Evolutionary conservation across 1,140 invertebrate genomes (phyloP).

Genomic region (Leptonema lineaticorne): DNA sequence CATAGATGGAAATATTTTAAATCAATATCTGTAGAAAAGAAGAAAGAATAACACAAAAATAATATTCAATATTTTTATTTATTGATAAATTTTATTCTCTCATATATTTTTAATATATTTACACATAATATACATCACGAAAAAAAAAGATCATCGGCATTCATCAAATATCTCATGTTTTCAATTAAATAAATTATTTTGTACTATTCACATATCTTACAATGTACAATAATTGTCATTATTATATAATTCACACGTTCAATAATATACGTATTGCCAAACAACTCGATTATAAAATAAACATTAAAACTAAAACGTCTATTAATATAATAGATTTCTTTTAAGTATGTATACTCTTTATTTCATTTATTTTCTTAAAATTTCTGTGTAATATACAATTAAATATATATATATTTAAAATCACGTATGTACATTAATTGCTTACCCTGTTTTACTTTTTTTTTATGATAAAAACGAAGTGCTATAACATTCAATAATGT

Average conservation of each 20-base stretch:
- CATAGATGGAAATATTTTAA: too few species aligned
- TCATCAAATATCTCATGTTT: too few species aligned
- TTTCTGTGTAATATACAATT: not conserved
- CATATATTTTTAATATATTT: conserved; percentile 10
- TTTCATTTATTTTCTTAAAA: not conserved
- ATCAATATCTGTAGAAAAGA: too few species aligned
- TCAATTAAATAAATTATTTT: conserved; percentile 21
- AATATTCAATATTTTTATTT: too few species aligned
- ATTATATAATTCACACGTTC: not conserved
- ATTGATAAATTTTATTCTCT: conserved; percentile 4
- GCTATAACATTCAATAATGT: too few species aligned
- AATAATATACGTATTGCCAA: not conserved
- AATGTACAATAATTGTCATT: conserved; percentile 2
- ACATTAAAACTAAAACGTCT: not conserved
- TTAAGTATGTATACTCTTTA: conserved; percentile 4
- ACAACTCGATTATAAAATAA: not conserved
- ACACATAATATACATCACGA: too few species aligned
- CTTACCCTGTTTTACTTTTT: conserved; percentile 22
- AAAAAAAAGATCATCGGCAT: too few species aligned
- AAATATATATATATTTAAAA: not conserved
- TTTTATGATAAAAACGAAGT: too few species aligned
- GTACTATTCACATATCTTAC: conserved; percentile 32
- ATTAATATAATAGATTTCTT: conserved; percentile 18
- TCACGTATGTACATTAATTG: conserved; percentile 20
- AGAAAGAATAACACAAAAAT: too few species aligned